Evolutionary conservation across 1,140 invertebrate genomes (phyloP).

Genomic region (Choristoneura fumiferana): DNA sequence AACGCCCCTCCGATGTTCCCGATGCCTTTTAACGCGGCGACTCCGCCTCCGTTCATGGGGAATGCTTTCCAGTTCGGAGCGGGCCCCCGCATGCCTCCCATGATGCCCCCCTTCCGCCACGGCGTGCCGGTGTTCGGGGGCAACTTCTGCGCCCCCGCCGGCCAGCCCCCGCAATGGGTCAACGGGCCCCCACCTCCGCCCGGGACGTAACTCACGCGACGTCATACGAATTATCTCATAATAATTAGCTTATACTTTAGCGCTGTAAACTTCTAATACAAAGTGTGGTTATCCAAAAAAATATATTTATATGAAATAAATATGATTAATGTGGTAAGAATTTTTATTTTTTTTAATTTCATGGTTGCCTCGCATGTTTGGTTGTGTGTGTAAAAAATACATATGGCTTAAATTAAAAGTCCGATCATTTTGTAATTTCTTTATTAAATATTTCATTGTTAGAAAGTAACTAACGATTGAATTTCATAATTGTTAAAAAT

Average conservation of each 20-base stretch:
- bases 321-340: conserved; percentile 25
- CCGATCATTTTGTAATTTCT: conserved; percentile 70
- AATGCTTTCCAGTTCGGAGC: conserved; percentile 47
- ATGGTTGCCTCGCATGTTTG: no score
- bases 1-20: conserved; percentile 38
- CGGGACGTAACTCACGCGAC: conserved; percentile 46
- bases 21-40: conserved; percentile 37
- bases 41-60: conserved; percentile 38
- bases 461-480: conserved; percentile 77
- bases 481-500: conserved; percentile 75
- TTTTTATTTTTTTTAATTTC: conserved; percentile 14
- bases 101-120: conserved; percentile 44
- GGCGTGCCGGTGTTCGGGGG: conserved; percentile 51
- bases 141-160: conserved; percentile 41
- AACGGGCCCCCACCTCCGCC: conserved; percentile 58
- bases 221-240: conserved; percentile 36
- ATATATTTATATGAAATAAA: conserved; percentile 72
- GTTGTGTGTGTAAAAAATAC: conserved; percentile 3
- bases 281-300: conserved; percentile 73
- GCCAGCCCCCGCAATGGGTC: conserved; percentile 50
- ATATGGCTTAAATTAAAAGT: conserved; percentile 42
- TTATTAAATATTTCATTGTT: conserved; percentile 78
- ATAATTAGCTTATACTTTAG: conserved; percentile 44
- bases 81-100: conserved; percentile 28
- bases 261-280: conserved; percentile 48